A percentile compares a stretch with the other conserved stretches of the same genome.
Evolutionary conservation across 2,113 vertebrate genomes (phyloP).

Genomic region (Gracilinanus agilis): DNA sequence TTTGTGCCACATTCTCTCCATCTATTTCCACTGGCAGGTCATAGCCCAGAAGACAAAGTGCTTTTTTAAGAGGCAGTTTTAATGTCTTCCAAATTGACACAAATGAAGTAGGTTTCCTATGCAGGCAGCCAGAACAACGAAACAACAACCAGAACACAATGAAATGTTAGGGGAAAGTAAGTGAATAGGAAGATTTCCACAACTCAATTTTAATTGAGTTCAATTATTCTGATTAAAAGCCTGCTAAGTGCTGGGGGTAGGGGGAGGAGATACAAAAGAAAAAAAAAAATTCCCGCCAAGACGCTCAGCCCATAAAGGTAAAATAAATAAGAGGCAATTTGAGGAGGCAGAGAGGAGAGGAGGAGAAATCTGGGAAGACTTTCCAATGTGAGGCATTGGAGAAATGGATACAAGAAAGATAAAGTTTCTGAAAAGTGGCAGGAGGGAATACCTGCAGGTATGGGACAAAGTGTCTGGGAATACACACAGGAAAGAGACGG

Average conservation of each 20-base stretch:
- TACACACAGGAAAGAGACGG: background rate
- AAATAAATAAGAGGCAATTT: background rate
- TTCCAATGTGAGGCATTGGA: background rate
- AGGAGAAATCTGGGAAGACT: background rate
- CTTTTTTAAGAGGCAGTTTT: conserved; percentile 30
- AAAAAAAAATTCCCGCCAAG: background rate
- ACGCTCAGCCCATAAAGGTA: background rate
- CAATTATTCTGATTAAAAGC: background rate
- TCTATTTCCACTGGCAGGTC: conserved; percentile 47
- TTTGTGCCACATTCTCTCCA: background rate
- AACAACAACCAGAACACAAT: conserved; percentile 21
- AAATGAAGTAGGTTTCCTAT: background rate
- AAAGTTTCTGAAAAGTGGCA: background rate
- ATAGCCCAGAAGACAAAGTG: too few relatives aligned
- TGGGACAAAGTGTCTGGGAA: background rate
- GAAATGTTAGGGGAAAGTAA: background rate
- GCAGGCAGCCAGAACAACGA: conserved; percentile 12
- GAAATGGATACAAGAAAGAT: background rate
- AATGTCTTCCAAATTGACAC: conserved; percentile 24
- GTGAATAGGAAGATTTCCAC: background rate
- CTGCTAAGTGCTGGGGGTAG: background rate
- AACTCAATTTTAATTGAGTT: background rate
- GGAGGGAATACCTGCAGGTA: too few relatives aligned
- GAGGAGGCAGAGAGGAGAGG: background rate
- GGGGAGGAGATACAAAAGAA: background rate